phyloP scores from a whole-genome alignment of 2,797 vertebrate genomes.

The Gadopsis bispinosus region DNA sequence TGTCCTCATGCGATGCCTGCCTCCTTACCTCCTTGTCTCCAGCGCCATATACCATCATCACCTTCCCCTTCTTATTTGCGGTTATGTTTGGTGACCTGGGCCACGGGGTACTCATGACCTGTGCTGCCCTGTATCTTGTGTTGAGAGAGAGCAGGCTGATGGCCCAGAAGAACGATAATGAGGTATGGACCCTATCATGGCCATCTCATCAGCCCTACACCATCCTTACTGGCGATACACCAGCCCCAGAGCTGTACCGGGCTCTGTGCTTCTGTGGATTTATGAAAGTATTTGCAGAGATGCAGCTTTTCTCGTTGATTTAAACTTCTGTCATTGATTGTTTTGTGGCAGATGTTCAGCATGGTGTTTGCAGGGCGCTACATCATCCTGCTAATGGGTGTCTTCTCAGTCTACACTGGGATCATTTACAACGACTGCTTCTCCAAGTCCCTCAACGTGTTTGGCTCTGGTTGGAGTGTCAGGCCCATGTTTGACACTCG shows the following conservation, averaged over 20 bases:
- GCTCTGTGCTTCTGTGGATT: background rate
- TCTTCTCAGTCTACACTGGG: slow-evolving; percentile 96
- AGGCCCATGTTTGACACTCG: slow-evolving; percentile 89
- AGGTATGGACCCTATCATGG: slow-evolving; percentile 83
- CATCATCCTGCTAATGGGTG: slow-evolving; percentile 97
- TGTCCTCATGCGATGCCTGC: slow-evolving; percentile 46
- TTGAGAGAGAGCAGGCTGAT: slow-evolving; percentile 93
- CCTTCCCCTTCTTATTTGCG: slow-evolving; percentile 98
- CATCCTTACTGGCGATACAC: background rate
- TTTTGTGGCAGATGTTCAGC: slow-evolving; percentile 90
- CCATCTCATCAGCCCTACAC: slow-evolving; percentile 29
- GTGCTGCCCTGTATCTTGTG: slow-evolving; percentile 95
- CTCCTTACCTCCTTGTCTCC: slow-evolving; percentile 51
- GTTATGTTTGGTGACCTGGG: slow-evolving; percentile 99
- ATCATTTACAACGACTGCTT: slow-evolving; percentile 99
- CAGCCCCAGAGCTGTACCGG: background rate
- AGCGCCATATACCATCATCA: slow-evolving; percentile 99
- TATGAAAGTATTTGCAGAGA: background rate
- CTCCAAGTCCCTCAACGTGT: slow-evolving; percentile 95
- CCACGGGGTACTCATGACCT: slow-evolving; percentile 94
- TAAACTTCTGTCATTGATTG: background rate
- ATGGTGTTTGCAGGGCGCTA: slow-evolving; percentile 96
- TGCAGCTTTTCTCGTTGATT: background rate
- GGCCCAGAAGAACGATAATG: slow-evolving; percentile 95
- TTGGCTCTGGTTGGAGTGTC: slow-evolving; percentile 96